Evolutionary conservation across 2,888 invertebrate species (phyloP).

Genomic region (Bembecia ichneumoniformis): DNA sequence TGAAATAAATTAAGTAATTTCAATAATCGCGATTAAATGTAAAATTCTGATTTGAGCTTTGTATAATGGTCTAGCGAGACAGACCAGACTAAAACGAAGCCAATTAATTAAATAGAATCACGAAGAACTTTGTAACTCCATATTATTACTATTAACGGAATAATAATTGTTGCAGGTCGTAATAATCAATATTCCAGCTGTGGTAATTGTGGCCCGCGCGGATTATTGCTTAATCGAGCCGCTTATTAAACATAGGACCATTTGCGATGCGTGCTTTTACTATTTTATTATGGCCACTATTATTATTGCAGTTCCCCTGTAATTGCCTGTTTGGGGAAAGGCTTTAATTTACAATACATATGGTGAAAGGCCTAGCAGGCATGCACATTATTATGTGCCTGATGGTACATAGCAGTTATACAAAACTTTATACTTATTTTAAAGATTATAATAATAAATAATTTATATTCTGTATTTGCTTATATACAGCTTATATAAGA

Average conservation of each 20-base stretch:
- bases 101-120: slow-evolving; percentile 15
- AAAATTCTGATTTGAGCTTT: background rate
- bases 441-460: no score
- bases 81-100: slow-evolving; percentile 12
- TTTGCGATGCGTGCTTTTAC: slow-evolving; percentile 11
- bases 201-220: slow-evolving; percentile 19
- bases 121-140: slow-evolving; percentile 26
- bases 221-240: slow-evolving; percentile 38
- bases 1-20: no score
- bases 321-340: no score
- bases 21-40: no score
- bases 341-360: no score
- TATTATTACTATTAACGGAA: slow-evolving; percentile 3
- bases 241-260: slow-evolving; percentile 7
- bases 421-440: no score
- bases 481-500: no score
- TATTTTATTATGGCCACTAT: slow-evolving; percentile 19
- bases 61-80: background rate
- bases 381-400: no score
- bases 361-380: no score
- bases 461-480: no score
- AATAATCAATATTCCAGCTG: slow-evolving; percentile 23
- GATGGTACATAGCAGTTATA: no score
- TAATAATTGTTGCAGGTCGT: slow-evolving; percentile 19
- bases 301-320: no score